These are phyloP conservation scores for Scaptodrosophila lebanonensis DNA, from an alignment of 1,140 invertebrate genomes.

Conservation along the genomic window DNA sequence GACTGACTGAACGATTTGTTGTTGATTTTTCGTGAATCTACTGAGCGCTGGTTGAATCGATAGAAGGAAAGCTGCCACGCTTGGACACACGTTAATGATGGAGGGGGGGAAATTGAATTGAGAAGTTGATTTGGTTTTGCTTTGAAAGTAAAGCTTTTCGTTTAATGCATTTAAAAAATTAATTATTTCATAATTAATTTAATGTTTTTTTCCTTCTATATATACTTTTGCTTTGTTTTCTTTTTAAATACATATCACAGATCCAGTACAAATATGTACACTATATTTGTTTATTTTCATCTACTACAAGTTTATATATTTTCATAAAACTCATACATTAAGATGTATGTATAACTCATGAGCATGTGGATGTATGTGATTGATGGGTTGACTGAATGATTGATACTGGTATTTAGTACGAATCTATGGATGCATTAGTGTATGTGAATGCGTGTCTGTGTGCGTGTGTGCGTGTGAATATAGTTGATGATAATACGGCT, in stretches of 20 bases:
- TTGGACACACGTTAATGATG: slow-evolving; percentile 7
- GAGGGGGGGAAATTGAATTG: slow-evolving; percentile 24
- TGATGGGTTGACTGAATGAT: too few species aligned
- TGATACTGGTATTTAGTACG: slow-evolving; percentile 51
- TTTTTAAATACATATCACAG: slow-evolving; percentile 77
- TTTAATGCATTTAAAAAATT: slow-evolving; percentile 58
- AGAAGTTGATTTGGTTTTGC: slow-evolving; percentile 27
- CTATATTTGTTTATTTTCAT: slow-evolving; percentile 34
- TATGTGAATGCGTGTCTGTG: slow-evolving; percentile 9
- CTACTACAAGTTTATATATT: slow-evolving; percentile 60
- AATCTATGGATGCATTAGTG: slow-evolving; percentile 30
- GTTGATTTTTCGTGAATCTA: too few species aligned
- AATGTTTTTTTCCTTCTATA: slow-evolving; percentile 41
- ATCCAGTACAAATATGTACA: slow-evolving; percentile 74
- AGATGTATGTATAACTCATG: slow-evolving; percentile 71
- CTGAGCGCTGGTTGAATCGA: too few species aligned
- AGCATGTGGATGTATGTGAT: slow-evolving; percentile 59
- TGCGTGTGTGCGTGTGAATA: slow-evolving; percentile 5
- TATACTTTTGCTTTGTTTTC: slow-evolving; percentile 46
- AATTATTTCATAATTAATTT: slow-evolving; percentile 75
- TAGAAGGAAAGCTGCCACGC: slow-evolving; percentile 20
- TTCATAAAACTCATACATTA: slow-evolving; percentile 57
- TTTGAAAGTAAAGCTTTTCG: slow-evolving; percentile 57
- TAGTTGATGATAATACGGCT: slow-evolving; percentile 13
- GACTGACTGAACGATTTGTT: too few species aligned